Conservation (phyloP, 2,113 vertebrate species). For the Tragulus kanchil region DNA sequence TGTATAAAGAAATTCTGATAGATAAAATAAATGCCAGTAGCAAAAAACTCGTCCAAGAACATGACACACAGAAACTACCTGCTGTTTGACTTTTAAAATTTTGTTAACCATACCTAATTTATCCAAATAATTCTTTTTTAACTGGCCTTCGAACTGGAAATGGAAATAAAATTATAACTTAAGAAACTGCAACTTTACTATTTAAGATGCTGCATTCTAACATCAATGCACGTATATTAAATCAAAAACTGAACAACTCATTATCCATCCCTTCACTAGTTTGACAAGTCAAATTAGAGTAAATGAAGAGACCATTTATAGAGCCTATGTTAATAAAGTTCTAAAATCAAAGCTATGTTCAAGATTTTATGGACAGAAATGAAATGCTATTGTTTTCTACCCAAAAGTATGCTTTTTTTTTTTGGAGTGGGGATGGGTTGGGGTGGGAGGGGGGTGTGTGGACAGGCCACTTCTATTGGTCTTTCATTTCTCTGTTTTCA, state of each 20-base stretch:
- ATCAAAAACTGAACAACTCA: conserved; percentile 49
- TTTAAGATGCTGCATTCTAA: neutral
- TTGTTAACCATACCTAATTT: conserved; percentile 15
- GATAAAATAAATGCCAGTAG: neutral
- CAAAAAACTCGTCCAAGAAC: neutral
- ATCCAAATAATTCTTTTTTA: conserved; percentile 23
- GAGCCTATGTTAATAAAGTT: conserved; percentile 35
- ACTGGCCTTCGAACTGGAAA: conserved; percentile 37
- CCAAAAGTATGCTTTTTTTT: neutral
- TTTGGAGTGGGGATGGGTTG: too few species aligned
- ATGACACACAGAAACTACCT: neutral
- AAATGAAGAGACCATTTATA: conserved; percentile 17
- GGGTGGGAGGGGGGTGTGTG: too few species aligned
- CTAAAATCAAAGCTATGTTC: conserved; percentile 30
- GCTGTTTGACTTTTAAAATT: neutral
- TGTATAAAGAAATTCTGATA: conserved; percentile 33
- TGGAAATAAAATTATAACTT: conserved; percentile 41
- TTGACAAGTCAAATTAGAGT: conserved; percentile 9
- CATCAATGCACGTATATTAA: neutral
- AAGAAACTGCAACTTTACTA: neutral
- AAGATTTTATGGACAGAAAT: conserved; percentile 46
- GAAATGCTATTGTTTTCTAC: neutral
- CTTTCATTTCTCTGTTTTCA: too few species aligned
- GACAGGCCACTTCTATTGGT: too few species aligned
- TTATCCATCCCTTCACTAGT: neutral